Evolutionary conservation across 1,140 invertebrate genomes (phyloP).

Genomic region (Lepidurus packardi): DNA sequence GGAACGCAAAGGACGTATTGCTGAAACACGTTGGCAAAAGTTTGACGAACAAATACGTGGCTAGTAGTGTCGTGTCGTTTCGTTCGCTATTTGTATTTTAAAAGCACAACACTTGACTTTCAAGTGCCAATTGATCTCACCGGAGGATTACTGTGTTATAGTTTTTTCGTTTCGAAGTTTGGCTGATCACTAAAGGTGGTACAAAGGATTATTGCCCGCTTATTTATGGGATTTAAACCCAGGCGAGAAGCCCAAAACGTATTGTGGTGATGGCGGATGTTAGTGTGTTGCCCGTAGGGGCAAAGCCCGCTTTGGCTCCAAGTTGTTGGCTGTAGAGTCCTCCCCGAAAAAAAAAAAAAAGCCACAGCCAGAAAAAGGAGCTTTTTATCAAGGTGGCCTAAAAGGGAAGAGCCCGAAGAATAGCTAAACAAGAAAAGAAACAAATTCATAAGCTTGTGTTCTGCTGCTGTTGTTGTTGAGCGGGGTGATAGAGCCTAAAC

Average conservation of each 20-base stretch:
- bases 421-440: no score
- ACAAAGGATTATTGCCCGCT: background rate
- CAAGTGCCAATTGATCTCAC: background rate
- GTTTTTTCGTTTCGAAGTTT: no score
- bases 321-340: background rate
- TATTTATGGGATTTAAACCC: background rate
- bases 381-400: no score
- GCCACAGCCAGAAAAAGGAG: background rate
- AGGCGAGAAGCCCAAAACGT: background rate
- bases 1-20: background rate
- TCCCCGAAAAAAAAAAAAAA: background rate
- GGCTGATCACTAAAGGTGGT: no score
- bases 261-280: slow-evolving; percentile 2
- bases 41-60: no score
- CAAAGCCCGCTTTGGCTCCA: background rate
- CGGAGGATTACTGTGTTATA: background rate
- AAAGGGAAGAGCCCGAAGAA: no score
- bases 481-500: no score
- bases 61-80: background rate
- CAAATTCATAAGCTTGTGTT: no score
- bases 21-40: no score
- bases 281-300: slow-evolving; percentile 1
- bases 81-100: background rate
- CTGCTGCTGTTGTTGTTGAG: no score
- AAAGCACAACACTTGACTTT: background rate